Conservation (phyloP, 2,797 vertebrate genomes). For the Valencia hispanica region DNA sequence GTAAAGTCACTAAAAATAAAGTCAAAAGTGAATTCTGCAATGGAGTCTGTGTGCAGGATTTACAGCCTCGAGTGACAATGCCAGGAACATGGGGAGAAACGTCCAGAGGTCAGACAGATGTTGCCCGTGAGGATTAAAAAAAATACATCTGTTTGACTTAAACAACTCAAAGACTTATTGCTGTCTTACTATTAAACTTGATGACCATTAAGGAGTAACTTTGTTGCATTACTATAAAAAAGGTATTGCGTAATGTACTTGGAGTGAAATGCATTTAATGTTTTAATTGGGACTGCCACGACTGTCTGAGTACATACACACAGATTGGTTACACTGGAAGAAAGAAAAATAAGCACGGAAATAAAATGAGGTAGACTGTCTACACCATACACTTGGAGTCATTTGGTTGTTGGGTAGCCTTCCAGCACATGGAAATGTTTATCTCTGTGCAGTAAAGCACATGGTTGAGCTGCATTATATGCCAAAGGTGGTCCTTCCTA, state of each 20-base stretch:
- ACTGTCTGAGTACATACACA: conserved; percentile 36
- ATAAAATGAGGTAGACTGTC: conserved; percentile 68
- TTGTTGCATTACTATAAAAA: conserved; percentile 30
- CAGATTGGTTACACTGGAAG: conserved; percentile 60
- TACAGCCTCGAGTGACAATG: conserved; percentile 67
- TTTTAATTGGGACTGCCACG: conserved; percentile 65
- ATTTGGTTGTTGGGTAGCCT: conserved; percentile 50
- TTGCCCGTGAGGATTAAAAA: conserved; percentile 53
- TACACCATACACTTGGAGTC: conserved; percentile 62
- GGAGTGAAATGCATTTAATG: conserved; percentile 44
- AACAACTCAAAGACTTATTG: conserved; percentile 37
- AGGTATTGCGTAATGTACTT: conserved; percentile 25
- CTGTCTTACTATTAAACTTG: conserved; percentile 36
- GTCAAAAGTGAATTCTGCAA: conserved; percentile 65
- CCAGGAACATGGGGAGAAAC: conserved; percentile 62
- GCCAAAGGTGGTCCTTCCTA: conserved; percentile 61
- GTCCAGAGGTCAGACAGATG: conserved; percentile 77
- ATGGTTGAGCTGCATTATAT: conserved; percentile 59
- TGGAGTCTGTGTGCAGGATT: conserved; percentile 63
- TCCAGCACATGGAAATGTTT: conserved; percentile 80
- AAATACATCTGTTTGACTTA: conserved; percentile 45
- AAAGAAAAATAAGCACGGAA: conserved; percentile 62
- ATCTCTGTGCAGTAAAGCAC: conserved; percentile 74
- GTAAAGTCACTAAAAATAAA: conserved; percentile 74
- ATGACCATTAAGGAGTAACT: conserved; percentile 43